A percentile compares a stretch with the other conserved stretches of the same genome.
Evolutionary conservation across 1,140 invertebrate species (phyloP).

Genomic region (Leptopilina clavipes): DNA sequence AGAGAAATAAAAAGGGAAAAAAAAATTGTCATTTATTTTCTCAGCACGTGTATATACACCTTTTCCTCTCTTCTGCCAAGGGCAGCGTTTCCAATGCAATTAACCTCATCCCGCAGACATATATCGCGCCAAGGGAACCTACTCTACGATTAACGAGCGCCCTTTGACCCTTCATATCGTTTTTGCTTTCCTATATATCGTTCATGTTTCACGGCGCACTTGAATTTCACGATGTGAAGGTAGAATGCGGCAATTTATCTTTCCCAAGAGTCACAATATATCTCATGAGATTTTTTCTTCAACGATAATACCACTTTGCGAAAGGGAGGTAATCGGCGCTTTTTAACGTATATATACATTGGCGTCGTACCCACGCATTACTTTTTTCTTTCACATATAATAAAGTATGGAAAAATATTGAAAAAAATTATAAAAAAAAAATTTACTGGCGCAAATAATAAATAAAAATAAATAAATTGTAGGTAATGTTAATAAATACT

Average conservation of each 20-base stretch:
- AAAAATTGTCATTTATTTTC: constrained; percentile 30
- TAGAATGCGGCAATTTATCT: constrained; percentile 29
- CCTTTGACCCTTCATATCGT: constrained; percentile 45
- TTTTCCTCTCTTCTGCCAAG: constrained; percentile 18
- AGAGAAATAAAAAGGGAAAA: too few species aligned
- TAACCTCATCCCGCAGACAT: constrained; percentile 44
- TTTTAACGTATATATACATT: too few species aligned
- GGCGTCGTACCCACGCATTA: too few species aligned
- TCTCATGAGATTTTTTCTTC: constrained; percentile 17
- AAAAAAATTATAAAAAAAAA: too few species aligned
- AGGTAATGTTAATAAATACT: too few species aligned
- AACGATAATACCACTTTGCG: background rate
- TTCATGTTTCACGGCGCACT: constrained; percentile 19
- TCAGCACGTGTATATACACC: constrained; percentile 16
- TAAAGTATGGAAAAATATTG: too few species aligned
- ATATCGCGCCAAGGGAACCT: constrained; percentile 43
- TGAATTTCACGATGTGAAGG: constrained; percentile 8
- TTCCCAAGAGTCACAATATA: constrained; percentile 27
- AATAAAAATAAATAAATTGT: too few species aligned
- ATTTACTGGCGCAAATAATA: too few species aligned
- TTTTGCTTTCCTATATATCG: constrained; percentile 35
- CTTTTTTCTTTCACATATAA: too few species aligned
- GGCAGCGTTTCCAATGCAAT: constrained; percentile 44
- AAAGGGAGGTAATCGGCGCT: background rate
- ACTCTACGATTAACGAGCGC: constrained; percentile 48